Evolutionary conservation across 1,140 invertebrate species (phyloP).

Genomic region (Drosophila dunni): DNA sequence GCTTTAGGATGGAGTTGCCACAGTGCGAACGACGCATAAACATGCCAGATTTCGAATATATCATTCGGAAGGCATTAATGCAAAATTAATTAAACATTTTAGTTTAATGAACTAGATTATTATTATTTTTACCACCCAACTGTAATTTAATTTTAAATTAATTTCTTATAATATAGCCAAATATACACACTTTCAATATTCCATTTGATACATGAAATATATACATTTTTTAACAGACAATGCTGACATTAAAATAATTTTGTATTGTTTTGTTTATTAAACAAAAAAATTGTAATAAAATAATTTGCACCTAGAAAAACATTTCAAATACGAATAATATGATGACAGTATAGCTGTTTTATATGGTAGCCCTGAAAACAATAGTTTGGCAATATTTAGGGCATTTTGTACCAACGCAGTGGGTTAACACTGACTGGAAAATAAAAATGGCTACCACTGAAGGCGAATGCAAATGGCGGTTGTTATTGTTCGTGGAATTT

Average conservation of each 20-base stretch:
- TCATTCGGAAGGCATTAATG: not conserved
- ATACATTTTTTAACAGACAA: too few relatives aligned
- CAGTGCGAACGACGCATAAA: not conserved
- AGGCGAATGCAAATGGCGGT: conserved; percentile 80
- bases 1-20: conserved; percentile 7
- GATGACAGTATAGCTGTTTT: not conserved
- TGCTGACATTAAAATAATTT: too few relatives aligned
- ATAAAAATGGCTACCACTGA: conserved; percentile 82
- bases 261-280: too few relatives aligned
- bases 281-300: not conserved
- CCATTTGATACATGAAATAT: too few relatives aligned
- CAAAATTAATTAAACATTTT: not conserved
- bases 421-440: conserved; percentile 74
- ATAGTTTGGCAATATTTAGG: conserved; percentile 47
- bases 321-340: not conserved
- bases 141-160: too few relatives aligned
- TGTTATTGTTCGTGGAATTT: conserved; percentile 84
- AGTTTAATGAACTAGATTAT: too few relatives aligned
- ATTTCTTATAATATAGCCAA: too few relatives aligned
- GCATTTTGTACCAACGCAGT: conserved; percentile 15
- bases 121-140: too few relatives aligned
- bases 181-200: too few relatives aligned
- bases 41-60: not conserved
- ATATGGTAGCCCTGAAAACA: conserved; percentile 10
- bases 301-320: not conserved